Evolutionary conservation across 2,113 vertebrate species (phyloP).

Genomic region (Tragelaphus strepsiceros): DNA sequence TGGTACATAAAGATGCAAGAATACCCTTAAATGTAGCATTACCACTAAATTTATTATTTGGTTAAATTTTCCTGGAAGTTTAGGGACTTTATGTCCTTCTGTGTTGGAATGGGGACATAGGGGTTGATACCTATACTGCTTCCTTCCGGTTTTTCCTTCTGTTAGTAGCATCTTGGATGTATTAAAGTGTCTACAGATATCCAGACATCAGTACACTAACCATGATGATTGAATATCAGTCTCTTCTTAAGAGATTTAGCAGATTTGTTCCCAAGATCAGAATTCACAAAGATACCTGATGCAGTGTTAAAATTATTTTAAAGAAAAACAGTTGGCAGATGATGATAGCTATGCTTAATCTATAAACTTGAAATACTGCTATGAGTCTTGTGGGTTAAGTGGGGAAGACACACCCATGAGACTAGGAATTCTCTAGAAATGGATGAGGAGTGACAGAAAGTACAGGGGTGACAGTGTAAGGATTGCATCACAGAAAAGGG

Average conservation of each 20-base stretch:
- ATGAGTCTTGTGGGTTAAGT: constrained; percentile 70
- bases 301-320: constrained; percentile 64
- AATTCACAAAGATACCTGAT: constrained; percentile 43
- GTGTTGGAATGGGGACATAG: constrained; percentile 51
- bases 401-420: constrained; percentile 68
- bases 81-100: constrained; percentile 44
- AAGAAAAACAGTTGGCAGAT: constrained; percentile 57
- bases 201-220: neutral
- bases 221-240: neutral
- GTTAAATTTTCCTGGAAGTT: constrained; percentile 68
- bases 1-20: neutral
- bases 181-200: neutral
- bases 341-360: constrained; percentile 41
- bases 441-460: constrained; percentile 72
- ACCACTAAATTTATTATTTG: constrained; percentile 67
- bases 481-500: constrained; percentile 72
- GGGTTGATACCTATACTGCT: constrained; percentile 51
- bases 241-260: neutral
- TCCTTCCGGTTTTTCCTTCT: neutral
- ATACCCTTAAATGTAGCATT: neutral
- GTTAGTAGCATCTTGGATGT: neutral
- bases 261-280: constrained; percentile 48
- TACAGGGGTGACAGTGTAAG: constrained; percentile 79
- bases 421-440: constrained; percentile 30
- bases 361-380: constrained; percentile 74